Conservation (phyloP, 2,888 invertebrate genomes). For the Lepidonotus clava region DNA sequence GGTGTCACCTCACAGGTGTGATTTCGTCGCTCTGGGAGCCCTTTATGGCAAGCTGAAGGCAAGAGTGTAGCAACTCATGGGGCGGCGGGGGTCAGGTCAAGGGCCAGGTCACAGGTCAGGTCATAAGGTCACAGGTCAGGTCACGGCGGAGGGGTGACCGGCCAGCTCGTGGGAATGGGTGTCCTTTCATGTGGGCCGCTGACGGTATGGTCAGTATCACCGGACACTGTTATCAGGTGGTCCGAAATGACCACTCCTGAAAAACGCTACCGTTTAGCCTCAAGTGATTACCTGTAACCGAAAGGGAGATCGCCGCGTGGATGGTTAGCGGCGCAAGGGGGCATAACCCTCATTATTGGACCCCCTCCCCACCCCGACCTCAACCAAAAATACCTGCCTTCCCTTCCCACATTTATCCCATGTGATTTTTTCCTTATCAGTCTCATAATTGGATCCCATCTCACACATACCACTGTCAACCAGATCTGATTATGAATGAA, state of each 20-base stretch:
- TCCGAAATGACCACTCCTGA: neutral
- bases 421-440: neutral
- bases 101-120: conserved; percentile 40
- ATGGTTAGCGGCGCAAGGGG: too few relatives aligned
- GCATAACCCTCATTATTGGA: too few relatives aligned
- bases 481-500: neutral
- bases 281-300: neutral
- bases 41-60: neutral
- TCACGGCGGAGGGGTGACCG: neutral
- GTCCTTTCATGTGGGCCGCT: conserved; percentile 32
- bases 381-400: neutral
- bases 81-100: neutral
- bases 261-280: neutral
- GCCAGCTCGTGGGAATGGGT: conserved; percentile 2
- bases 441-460: neutral
- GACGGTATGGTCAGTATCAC: neutral
- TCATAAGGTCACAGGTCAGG: neutral
- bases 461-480: neutral
- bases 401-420: neutral
- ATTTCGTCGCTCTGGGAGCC: conserved; percentile 13
- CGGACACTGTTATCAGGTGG: neutral
- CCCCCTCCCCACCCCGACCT: neutral
- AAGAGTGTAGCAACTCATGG: neutral
- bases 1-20: neutral
- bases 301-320: too few relatives aligned